Percentiles rank a stretch among this genome's conserved stretches.
phyloP scores from a whole-genome alignment of 2,888 invertebrate genomes.

The Polyommatus icarus region DNA sequence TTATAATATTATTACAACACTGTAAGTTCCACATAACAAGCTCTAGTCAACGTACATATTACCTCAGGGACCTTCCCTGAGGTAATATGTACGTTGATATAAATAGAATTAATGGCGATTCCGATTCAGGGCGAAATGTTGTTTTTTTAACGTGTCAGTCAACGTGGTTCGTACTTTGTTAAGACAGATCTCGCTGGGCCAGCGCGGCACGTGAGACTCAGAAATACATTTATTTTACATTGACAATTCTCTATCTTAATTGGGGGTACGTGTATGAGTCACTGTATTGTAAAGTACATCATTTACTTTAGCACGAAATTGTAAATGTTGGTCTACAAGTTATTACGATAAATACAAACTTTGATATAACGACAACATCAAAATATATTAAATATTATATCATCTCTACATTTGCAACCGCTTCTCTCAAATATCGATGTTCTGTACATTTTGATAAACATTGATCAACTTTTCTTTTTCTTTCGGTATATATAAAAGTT shows the following conservation, averaged over 20 bases:
- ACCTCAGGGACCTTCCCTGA: too few relatives aligned
- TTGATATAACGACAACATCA: neutral
- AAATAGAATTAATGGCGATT: constrained; percentile 37
- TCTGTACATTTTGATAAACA: neutral
- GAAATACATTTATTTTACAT: neutral
- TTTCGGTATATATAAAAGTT: neutral
- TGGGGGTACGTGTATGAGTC: too few relatives aligned
- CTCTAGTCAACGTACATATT: too few relatives aligned
- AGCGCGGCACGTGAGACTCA: neutral
- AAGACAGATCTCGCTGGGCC: neutral
- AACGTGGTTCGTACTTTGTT: constrained; percentile 22
- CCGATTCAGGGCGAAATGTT: constrained; percentile 34
- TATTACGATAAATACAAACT: neutral
- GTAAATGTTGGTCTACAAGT: neutral
- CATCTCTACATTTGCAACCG: too few relatives aligned
- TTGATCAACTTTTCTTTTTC: neutral
- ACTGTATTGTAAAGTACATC: neutral
- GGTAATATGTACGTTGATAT: constrained; percentile 28
- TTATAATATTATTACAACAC: neutral
- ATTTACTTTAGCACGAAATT: neutral
- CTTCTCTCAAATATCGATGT: too few relatives aligned
- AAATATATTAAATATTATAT: too few relatives aligned
- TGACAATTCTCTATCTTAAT: constrained; percentile 9
- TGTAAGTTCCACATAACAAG: neutral
- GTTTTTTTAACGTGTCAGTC: constrained; percentile 34